Evolutionary conservation across 2,113 vertebrate genomes (phyloP).

Genomic region (Mobula birostris): DNA sequence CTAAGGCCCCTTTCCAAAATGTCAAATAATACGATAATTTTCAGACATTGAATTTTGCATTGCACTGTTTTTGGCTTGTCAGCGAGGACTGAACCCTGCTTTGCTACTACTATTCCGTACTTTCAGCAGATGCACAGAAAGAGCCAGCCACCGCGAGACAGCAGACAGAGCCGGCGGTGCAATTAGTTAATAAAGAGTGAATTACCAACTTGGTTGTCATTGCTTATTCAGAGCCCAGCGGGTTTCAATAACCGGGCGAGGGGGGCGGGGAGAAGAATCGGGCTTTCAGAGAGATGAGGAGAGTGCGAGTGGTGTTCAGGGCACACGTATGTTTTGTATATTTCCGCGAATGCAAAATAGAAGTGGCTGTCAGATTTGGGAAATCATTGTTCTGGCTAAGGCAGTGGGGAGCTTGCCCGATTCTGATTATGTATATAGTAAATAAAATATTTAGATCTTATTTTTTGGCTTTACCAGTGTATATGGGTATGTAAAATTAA

Average conservation of each 20-base stretch:
- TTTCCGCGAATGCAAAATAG: not conserved
- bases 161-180: not conserved
- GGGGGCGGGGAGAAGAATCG: not conserved
- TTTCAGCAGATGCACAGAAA: not conserved
- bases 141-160: not conserved
- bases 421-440: not conserved
- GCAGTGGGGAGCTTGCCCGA: not conserved
- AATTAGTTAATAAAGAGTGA: too few species aligned
- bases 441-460: constrained; percentile 31
- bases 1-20: not conserved
- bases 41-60: not conserved
- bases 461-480: constrained; percentile 7
- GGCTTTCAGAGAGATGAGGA: not conserved
- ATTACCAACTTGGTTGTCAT: not conserved
- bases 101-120: not conserved
- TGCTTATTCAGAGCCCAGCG: not conserved
- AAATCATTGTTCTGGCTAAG: not conserved
- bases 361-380: not conserved
- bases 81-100: not conserved
- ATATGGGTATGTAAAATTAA: constrained; percentile 34
- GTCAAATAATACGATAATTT: not conserved
- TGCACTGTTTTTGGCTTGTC: too few species aligned
- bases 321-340: not conserved
- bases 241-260: too few species aligned
- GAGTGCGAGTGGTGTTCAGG: not conserved